Conservation (phyloP, 1,140 invertebrate genomes). For the Heliconius congener region DNA sequence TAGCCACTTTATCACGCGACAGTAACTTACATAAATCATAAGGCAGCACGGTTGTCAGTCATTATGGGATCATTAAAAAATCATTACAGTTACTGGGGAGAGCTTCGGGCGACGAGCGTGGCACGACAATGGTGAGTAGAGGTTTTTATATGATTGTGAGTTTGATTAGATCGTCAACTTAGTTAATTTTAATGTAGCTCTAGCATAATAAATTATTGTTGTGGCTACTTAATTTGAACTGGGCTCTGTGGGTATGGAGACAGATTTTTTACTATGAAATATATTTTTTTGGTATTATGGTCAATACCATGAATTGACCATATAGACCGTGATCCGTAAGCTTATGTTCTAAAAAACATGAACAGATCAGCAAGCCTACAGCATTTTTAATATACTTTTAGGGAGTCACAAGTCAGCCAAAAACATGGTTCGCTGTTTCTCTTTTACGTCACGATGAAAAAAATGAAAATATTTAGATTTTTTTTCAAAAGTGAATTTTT, state of each 20-base stretch:
- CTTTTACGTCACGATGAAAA: too few relatives aligned
- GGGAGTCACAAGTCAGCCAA: too few relatives aligned
- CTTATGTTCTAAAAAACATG: too few relatives aligned
- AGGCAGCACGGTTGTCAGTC: constrained; percentile 58
- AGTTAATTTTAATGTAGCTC: not conserved
- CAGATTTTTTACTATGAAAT: not conserved
- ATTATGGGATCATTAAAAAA: constrained; percentile 75
- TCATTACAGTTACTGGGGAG: constrained; percentile 53
- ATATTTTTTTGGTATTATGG: too few relatives aligned
- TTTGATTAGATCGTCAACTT: constrained; percentile 16
- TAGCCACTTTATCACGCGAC: constrained; percentile 58
- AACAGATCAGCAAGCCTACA: too few relatives aligned
- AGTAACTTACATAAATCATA: constrained; percentile 64
- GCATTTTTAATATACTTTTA: too few relatives aligned
- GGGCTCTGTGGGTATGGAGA: not conserved
- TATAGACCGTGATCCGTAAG: too few relatives aligned
- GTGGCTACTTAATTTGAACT: not conserved
- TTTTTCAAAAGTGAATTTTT: too few relatives aligned
- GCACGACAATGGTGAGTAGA: constrained; percentile 17
- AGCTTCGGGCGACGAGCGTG: constrained; percentile 1
- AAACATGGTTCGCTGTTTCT: too few relatives aligned
- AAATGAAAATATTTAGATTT: too few relatives aligned
- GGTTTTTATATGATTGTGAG: constrained; percentile 25
- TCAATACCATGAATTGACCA: too few relatives aligned
- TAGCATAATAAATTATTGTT: not conserved